Evolutionary conservation across 2,113 vertebrate species (phyloP).

Genomic region (Rhineura floridana): DNA sequence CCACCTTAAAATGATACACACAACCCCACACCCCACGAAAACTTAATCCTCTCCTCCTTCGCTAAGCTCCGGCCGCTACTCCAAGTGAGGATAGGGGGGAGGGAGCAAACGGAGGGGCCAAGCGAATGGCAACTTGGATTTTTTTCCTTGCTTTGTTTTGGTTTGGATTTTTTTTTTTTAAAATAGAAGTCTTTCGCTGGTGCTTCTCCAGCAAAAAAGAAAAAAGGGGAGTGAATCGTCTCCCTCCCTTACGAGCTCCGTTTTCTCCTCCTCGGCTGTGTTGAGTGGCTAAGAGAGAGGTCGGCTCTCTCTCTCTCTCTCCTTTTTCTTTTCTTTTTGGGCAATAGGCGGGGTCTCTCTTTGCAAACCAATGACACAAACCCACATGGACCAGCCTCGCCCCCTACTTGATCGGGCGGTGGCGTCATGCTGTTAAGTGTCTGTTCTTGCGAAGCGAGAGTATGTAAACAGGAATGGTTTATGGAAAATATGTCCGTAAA

Average conservation of each 20-base stretch:
- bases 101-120: neutral
- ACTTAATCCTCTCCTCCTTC: constrained; percentile 64
- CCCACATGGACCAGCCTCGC: constrained; percentile 85
- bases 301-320: constrained; percentile 62
- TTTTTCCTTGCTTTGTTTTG: constrained; percentile 55
- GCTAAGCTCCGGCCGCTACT: constrained; percentile 19
- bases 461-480: too few relatives aligned
- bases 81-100: neutral
- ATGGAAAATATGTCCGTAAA: too few relatives aligned
- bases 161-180: constrained; percentile 41
- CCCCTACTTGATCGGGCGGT: too few relatives aligned
- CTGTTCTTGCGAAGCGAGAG: too few relatives aligned
- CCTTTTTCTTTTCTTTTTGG: constrained; percentile 66
- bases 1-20: constrained; percentile 59
- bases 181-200: constrained; percentile 51
- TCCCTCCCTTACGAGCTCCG: neutral
- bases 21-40: constrained; percentile 54
- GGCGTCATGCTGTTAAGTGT: too few relatives aligned
- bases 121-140: constrained; percentile 63
- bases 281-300: constrained; percentile 73
- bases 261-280: neutral
- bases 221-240: neutral
- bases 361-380: constrained; percentile 90
- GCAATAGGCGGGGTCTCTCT: constrained; percentile 89
- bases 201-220: constrained; percentile 23